Conservation (phyloP, 2,113 vertebrate genomes). For the Ranitomeya imitator region DNA sequence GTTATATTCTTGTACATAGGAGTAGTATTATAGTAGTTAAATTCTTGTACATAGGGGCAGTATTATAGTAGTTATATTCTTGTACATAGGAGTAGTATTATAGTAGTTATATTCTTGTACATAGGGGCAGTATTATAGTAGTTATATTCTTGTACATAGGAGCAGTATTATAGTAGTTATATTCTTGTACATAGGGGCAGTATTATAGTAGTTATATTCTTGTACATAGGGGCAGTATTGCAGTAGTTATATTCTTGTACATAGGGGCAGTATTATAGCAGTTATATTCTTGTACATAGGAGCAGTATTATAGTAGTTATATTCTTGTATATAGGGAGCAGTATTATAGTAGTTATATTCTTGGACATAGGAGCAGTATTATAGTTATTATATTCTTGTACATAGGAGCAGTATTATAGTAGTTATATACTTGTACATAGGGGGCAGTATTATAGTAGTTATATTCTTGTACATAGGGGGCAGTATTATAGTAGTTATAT, state of each 20-base stretch:
- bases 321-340: too few relatives aligned
- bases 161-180: conserved; percentile 11
- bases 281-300: too few relatives aligned
- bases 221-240: neutral
- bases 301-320: too few relatives aligned
- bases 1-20: neutral
- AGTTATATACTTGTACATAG: too few relatives aligned
- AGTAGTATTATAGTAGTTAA: conserved; percentile 4
- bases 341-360: too few relatives aligned
- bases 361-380: too few relatives aligned
- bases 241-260: conserved; percentile 12
- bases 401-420: too few relatives aligned
- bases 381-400: too few relatives aligned
- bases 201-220: neutral
- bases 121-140: neutral
- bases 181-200: neutral
- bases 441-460: too few relatives aligned
- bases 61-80: conserved; percentile 13
- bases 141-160: neutral
- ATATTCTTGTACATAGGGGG: too few relatives aligned
- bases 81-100: conserved; percentile 3
- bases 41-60: conserved; percentile 2
- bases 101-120: conserved; percentile 8
- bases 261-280: too few relatives aligned
- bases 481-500: too few relatives aligned